These are phyloP conservation scores for Eupithecia dodoneata DNA, from an alignment of 2,888 invertebrate genomes.

Conservation along the genomic window DNA sequence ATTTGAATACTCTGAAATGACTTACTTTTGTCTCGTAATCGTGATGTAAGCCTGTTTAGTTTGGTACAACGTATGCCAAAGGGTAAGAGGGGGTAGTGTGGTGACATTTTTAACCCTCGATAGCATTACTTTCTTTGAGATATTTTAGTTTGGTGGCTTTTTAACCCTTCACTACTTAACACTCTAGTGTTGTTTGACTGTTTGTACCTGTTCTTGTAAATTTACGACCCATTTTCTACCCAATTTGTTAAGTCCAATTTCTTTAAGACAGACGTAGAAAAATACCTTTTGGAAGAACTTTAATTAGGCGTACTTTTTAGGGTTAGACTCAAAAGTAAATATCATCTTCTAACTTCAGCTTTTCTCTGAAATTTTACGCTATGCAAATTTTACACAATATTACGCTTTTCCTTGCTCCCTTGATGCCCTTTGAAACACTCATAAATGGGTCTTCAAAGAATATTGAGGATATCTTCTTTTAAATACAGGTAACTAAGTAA, in stretches of 20 bases:
- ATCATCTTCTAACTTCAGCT: not conserved
- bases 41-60: not conserved
- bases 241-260: not conserved
- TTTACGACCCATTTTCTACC: not conserved
- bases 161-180: too few species aligned
- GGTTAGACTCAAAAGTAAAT: not conserved
- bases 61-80: not conserved
- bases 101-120: too few species aligned
- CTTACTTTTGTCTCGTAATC: not conserved
- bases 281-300: not conserved
- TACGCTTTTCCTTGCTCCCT: not conserved
- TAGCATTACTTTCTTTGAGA: too few species aligned
- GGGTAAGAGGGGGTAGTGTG: not conserved
- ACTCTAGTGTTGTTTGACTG: not conserved
- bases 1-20: too few species aligned
- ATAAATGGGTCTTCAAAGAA: not conserved
- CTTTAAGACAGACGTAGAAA: not conserved
- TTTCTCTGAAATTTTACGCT: not conserved
- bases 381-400: not conserved
- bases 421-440: not conserved
- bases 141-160: too few species aligned
- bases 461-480: not conserved
- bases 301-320: not conserved
- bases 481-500: conserved; percentile 14
- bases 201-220: not conserved